Evolutionary conservation across 1,140 invertebrate species (phyloP).

Genomic region (Ganaspis sp.): DNA sequence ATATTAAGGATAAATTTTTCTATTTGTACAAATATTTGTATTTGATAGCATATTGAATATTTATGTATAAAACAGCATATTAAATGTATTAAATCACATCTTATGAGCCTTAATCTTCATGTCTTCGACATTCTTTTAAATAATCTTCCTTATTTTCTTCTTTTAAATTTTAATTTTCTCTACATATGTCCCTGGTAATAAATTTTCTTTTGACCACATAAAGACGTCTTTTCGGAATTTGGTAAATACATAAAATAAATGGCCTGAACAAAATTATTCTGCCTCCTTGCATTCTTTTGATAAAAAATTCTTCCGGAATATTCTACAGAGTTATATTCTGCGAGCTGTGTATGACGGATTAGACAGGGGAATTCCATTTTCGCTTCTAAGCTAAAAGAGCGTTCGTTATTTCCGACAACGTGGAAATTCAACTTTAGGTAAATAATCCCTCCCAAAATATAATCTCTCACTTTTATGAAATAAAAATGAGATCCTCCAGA

Average conservation of each 20-base stretch:
- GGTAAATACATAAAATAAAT: conserved; percentile 15
- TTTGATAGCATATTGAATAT: too few relatives aligned
- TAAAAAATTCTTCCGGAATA: background rate
- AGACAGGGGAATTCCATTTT: conserved; percentile 5
- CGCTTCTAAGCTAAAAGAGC: background rate
- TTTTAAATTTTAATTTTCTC: background rate
- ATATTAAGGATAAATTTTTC: too few relatives aligned
- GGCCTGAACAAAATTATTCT: conserved; percentile 1
- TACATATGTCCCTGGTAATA: background rate
- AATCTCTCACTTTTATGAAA: background rate
- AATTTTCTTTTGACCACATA: background rate
- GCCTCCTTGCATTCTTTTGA: background rate
- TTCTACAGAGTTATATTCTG: background rate
- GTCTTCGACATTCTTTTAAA: too few relatives aligned
- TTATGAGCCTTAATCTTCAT: too few relatives aligned
- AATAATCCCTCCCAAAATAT: background rate
- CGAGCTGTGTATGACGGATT: background rate
- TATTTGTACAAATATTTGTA: too few relatives aligned
- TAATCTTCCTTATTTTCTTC: background rate
- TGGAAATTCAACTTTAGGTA: background rate
- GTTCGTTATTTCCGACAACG: background rate
- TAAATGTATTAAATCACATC: too few relatives aligned
- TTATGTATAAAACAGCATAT: too few relatives aligned
- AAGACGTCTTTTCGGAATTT: background rate
- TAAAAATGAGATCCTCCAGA: too few relatives aligned